These are phyloP conservation scores for Ryuthela nishihirai DNA, from an alignment of 2,888 invertebrate genomes.

Conservation along the genomic window DNA sequence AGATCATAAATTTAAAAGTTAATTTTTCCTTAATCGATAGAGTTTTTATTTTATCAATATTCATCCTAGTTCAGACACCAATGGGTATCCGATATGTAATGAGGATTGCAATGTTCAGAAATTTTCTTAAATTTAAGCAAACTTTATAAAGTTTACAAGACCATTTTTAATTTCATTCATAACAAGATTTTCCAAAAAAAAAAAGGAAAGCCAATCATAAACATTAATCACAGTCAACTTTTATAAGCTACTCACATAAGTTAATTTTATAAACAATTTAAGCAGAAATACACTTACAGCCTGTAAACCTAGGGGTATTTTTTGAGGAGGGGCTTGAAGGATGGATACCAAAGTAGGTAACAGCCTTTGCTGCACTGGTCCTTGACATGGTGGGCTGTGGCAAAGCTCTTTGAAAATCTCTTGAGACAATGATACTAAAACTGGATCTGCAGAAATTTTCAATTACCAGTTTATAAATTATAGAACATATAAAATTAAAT, in stretches of 20 bases:
- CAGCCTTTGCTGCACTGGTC: conserved; percentile 61
- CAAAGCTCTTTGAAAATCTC: conserved; percentile 63
- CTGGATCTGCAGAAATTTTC: conserved; percentile 56
- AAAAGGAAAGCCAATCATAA: no score
- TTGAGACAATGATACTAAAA: conserved; percentile 60
- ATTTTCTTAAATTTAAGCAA: no score
- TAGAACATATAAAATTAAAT: conserved; percentile 3
- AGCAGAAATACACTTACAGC: conserved; percentile 49
- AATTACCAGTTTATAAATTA: not conserved
- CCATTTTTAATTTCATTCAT: not conserved
- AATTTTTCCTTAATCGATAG: no score
- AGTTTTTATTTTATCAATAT: no score
- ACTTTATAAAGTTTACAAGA: no score
- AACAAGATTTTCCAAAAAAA: not conserved
- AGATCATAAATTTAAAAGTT: no score
- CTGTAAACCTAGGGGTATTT: conserved; percentile 51
- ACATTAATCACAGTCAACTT: no score
- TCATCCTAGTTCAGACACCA: no score
- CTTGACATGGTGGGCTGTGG: conserved; percentile 59
- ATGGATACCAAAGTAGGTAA: conserved; percentile 65
- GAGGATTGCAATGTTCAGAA: no score
- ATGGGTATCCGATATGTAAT: no score
- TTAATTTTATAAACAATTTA: no score
- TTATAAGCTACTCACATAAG: no score
- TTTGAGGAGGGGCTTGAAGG: conserved; percentile 53